A percentile compares a stretch with the other conserved stretches of the same genome.
Evolutionary conservation across 2,888 invertebrate genomes (phyloP).

Genomic region (Caenorhabditis macrosperma): DNA sequence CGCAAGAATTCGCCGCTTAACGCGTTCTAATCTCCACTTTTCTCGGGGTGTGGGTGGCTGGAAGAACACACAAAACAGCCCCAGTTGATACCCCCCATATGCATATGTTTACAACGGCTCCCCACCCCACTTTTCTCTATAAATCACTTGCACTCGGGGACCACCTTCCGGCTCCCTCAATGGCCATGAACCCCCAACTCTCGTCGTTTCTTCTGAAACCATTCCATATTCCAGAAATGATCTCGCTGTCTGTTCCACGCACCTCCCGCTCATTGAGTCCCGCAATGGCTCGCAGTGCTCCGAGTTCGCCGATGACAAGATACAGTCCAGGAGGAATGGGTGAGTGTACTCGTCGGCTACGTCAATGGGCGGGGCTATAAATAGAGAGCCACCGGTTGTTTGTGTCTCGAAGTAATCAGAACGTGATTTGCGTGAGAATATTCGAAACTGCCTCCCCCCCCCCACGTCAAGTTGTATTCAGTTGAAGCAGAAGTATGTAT

Average conservation of each 20-base stretch:
- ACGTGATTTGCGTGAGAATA: constrained; percentile 2
- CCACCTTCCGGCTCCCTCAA: constrained; percentile 13
- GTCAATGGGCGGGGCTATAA: not conserved
- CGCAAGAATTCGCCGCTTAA: not conserved
- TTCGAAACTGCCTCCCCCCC: too few species aligned
- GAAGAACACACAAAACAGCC: too few species aligned
- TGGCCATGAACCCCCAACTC: too few species aligned
- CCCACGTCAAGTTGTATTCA: constrained; percentile 25
- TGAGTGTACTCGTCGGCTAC: constrained; percentile 2
- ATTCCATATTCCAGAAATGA: constrained; percentile 52
- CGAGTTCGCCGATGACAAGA: constrained; percentile 56
- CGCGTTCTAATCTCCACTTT: not conserved
- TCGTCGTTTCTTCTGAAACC: too few species aligned
- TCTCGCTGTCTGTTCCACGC: constrained; percentile 69
- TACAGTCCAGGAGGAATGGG: constrained; percentile 47
- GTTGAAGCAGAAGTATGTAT: too few species aligned
- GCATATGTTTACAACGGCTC: too few species aligned
- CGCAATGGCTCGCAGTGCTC: constrained; percentile 59
- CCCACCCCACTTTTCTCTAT: constrained; percentile 10
- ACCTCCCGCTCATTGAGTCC: constrained; percentile 70
- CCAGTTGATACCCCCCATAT: too few species aligned
- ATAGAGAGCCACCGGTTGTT: not conserved
- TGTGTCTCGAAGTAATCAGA: constrained; percentile 2
- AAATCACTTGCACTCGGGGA: constrained; percentile 27
- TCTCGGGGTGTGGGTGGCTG: not conserved